Evolutionary conservation across 2,797 vertebrate genomes (phyloP).

Genomic region (Diglossa cyanea): DNA sequence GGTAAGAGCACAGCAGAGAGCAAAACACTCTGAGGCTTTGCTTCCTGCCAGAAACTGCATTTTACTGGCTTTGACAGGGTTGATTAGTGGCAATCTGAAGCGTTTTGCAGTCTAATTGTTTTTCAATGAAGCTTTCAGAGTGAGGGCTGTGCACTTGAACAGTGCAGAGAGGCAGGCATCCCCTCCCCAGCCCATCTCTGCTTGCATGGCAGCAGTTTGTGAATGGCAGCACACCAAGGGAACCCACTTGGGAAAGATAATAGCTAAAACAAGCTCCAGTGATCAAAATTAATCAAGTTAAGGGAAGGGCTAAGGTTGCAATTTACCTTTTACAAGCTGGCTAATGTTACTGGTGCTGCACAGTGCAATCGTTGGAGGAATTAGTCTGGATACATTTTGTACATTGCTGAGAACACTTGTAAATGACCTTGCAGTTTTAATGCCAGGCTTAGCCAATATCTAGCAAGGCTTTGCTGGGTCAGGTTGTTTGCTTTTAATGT

Average conservation of each 20-base stretch:
- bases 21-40: not conserved
- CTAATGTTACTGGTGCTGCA: not conserved
- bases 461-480: not conserved
- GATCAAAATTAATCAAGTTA: slow-evolving; percentile 48
- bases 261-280: slow-evolving; percentile 23
- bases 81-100: not conserved
- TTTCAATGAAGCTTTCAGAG: not conserved
- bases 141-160: not conserved
- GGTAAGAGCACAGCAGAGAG: slow-evolving; percentile 70
- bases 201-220: not conserved
- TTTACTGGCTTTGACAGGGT: not conserved
- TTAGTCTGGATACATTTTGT: not conserved
- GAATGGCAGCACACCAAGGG: not conserved
- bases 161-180: not conserved
- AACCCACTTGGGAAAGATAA: slow-evolving; percentile 9
- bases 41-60: not conserved
- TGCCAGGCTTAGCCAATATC: not conserved
- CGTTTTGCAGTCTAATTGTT: not conserved
- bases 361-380: not conserved
- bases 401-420: not conserved
- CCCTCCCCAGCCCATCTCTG: not conserved
- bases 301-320: slow-evolving; percentile 20
- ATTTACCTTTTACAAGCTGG: slow-evolving; percentile 36
- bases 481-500: not conserved
- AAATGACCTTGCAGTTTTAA: not conserved